phyloP scores from a whole-genome alignment of 2,888 invertebrate genomes.

The Hyposoter dolosus region DNA sequence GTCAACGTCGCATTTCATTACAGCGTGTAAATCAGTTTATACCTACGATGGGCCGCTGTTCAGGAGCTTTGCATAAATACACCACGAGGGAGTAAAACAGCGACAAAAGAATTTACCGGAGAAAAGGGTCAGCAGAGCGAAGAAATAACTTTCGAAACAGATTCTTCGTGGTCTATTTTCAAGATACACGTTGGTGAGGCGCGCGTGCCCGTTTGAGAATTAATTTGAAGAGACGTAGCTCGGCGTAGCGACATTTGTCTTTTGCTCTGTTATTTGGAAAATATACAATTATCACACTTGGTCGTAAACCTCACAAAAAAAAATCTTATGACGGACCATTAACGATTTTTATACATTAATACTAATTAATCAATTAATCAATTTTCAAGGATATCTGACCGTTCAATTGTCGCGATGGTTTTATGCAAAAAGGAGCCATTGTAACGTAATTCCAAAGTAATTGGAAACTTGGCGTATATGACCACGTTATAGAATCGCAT shows the following conservation, averaged over 20 bases:
- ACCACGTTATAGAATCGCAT: neutral
- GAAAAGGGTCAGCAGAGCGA: conserved; percentile 34
- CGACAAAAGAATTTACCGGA: conserved; percentile 24
- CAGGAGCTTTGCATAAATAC: conserved; percentile 36
- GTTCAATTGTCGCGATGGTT: neutral
- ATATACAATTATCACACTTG: neutral
- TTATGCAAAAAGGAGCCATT: neutral
- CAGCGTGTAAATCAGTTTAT: neutral
- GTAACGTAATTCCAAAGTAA: neutral
- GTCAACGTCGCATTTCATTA: conserved; percentile 17
- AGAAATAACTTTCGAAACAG: conserved; percentile 25
- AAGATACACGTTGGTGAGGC: neutral
- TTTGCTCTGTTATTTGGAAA: neutral
- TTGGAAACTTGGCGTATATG: no score
- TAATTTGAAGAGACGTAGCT: neutral
- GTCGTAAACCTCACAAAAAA: neutral
- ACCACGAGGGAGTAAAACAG: conserved; percentile 23
- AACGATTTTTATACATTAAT: neutral
- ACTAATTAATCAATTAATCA: no score
- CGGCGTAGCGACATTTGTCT: neutral
- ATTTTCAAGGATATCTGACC: neutral
- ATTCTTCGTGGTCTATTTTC: conserved; percentile 4
- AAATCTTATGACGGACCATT: neutral
- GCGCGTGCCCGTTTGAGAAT: conserved; percentile 22
- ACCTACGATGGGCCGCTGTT: neutral